These are phyloP conservation scores for Brachionus asplanchnoidis DNA, from an alignment of 1,140 invertebrate species.

Conservation along the genomic window DNA sequence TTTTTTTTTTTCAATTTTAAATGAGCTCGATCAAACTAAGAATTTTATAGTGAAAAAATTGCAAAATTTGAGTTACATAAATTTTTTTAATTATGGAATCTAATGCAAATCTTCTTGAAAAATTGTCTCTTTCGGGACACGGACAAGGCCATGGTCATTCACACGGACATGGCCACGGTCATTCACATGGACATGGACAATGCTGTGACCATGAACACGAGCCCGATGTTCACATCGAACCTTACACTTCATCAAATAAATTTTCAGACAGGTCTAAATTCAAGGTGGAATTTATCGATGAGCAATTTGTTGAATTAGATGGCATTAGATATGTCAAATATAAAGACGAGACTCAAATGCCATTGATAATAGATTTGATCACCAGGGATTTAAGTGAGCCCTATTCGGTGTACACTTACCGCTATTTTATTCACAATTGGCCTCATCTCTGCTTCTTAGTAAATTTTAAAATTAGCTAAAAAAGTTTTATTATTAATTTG, in stretches of 20 bases:
- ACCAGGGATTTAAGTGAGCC: constrained; percentile 98
- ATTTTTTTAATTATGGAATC: background rate
- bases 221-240: background rate
- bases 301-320: background rate
- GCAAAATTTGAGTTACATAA: constrained; percentile 32
- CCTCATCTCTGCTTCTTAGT: constrained; percentile 91
- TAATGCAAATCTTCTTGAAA: background rate
- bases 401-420: constrained; percentile 99
- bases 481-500: background rate
- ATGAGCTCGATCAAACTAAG: background rate
- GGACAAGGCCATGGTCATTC: constrained; percentile 13
- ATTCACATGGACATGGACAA: background rate
- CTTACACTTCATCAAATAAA: constrained; percentile 13
- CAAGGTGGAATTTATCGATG: constrained; percentile 16
- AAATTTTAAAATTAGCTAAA: background rate
- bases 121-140: background rate
- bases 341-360: constrained; percentile 82
- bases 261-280: constrained; percentile 16
- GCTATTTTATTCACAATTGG: constrained; percentile 99
- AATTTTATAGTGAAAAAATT: background rate
- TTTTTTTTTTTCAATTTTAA: background rate
- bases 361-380: constrained; percentile 93
- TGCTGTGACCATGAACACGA: constrained; percentile 15
- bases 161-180: constrained; percentile 3
- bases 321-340: constrained; percentile 67